phyloP scores from a whole-genome alignment of 2,797 vertebrate genomes.

The Anguilla pacifica region DNA sequence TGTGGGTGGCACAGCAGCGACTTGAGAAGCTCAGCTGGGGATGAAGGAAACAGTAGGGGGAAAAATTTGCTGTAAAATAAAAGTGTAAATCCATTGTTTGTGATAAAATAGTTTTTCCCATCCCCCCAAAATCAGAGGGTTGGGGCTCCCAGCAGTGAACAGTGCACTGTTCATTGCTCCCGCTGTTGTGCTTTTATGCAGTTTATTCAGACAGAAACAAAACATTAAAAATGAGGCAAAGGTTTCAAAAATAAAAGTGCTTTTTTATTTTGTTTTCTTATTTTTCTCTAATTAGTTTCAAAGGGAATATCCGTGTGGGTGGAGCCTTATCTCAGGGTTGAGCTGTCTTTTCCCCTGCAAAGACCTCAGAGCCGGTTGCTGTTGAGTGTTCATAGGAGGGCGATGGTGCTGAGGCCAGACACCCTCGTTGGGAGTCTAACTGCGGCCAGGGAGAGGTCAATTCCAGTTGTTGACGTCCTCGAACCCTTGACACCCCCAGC shows the following conservation, averaged over 20 bases:
- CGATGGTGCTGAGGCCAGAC: slow-evolving; percentile 50
- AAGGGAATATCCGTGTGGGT: slow-evolving; percentile 57
- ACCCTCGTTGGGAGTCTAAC: slow-evolving; percentile 50
- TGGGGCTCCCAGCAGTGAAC: background rate
- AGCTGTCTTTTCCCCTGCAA: slow-evolving; percentile 52
- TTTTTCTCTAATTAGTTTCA: slow-evolving; percentile 64
- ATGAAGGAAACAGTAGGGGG: background rate
- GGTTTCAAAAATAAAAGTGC: background rate
- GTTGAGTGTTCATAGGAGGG: slow-evolving; percentile 21
- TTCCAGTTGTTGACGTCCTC: slow-evolving; percentile 1
- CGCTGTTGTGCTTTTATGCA: background rate
- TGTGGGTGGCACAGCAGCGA: background rate
- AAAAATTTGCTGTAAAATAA: background rate
- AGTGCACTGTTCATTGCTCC: background rate
- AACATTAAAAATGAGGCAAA: background rate
- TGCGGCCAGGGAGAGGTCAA: slow-evolving; percentile 20
- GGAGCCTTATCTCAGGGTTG: slow-evolving; percentile 50
- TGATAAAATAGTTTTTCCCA: background rate
- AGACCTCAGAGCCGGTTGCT: slow-evolving; percentile 20
- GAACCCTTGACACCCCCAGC: slow-evolving; percentile 7
- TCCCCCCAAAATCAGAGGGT: background rate
- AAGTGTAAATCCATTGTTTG: background rate
- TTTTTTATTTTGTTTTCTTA: slow-evolving; percentile 27
- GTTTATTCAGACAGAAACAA: background rate
- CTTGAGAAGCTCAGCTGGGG: background rate